Conservation (phyloP, 2,797 vertebrate genomes). For the Momotus momota region DNA sequence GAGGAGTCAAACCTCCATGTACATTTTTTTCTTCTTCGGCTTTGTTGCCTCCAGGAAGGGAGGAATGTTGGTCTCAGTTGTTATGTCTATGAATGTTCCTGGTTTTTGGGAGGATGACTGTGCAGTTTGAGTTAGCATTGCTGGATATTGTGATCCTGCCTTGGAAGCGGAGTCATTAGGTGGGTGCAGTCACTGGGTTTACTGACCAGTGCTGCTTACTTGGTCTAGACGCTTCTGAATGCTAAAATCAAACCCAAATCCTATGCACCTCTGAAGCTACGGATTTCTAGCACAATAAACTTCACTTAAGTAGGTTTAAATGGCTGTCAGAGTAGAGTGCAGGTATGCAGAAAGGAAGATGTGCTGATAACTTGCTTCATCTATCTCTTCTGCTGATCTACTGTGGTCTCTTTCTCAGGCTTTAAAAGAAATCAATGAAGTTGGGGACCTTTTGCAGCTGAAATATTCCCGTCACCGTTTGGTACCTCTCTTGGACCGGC, state of each 20-base stretch:
- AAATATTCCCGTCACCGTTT: slow-evolving; percentile 91
- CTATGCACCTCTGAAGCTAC: background rate
- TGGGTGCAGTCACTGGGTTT: background rate
- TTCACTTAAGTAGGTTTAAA: background rate
- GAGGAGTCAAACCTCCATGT: background rate
- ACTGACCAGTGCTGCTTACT: background rate
- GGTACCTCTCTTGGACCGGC: slow-evolving; percentile 83
- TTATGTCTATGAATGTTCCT: background rate
- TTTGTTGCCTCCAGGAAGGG: background rate
- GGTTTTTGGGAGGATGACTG: background rate
- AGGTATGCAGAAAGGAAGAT: background rate
- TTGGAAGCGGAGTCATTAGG: background rate
- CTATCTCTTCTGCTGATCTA: slow-evolving; percentile 8
- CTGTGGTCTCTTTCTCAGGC: slow-evolving; percentile 80
- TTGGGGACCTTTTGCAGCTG: slow-evolving; percentile 92
- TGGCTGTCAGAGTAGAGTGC: background rate
- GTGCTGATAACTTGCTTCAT: background rate
- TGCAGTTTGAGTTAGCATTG: background rate
- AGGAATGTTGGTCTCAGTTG: background rate
- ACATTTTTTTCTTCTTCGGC: background rate
- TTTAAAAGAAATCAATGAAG: slow-evolving; percentile 90
- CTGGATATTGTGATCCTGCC: background rate
- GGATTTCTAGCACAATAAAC: background rate
- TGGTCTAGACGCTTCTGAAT: background rate
- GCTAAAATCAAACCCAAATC: background rate